phyloP scores from a whole-genome alignment of 2,888 invertebrate genomes.

The Perizoma flavofasciatum region DNA sequence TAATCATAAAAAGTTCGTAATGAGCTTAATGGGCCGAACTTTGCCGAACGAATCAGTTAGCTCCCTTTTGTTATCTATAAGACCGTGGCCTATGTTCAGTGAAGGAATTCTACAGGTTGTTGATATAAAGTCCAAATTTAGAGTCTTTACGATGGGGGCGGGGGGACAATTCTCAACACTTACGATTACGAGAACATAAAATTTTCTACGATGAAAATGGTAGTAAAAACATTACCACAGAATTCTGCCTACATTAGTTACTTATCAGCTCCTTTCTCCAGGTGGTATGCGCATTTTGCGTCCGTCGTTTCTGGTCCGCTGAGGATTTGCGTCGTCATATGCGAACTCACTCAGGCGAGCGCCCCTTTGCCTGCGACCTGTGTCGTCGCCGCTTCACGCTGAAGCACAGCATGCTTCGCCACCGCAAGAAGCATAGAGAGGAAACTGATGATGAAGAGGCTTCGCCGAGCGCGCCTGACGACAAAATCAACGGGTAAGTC shows the following conservation, averaged over 20 bases:
- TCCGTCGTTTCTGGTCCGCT: constrained; percentile 97
- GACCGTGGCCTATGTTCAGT: too few species aligned
- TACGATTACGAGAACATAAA: too few species aligned
- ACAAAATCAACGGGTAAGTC: constrained; percentile 70
- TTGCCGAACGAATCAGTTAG: too few species aligned
- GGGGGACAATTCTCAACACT: too few species aligned
- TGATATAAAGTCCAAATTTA: too few species aligned
- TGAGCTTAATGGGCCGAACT: too few species aligned
- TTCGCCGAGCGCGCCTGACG: constrained; percentile 72
- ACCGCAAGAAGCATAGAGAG: constrained; percentile 92
- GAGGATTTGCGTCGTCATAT: constrained; percentile 97
- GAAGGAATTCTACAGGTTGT: too few species aligned
- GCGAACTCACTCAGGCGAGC: constrained; percentile 96
- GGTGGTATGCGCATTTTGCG: constrained; percentile 95
- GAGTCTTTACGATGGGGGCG: too few species aligned
- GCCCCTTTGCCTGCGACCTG: constrained; percentile 96
- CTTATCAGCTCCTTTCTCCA: constrained; percentile 45
- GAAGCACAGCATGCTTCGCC: constrained; percentile 97
- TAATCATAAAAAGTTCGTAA: too few species aligned
- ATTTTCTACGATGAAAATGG: too few species aligned
- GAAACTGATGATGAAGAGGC: constrained; percentile 83
- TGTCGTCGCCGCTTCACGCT: constrained; percentile 94
- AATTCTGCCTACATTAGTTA: constrained; percentile 3
- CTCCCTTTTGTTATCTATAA: too few species aligned
- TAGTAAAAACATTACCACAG: background rate